Evolutionary conservation across 2,113 vertebrate genomes (phyloP), one percentile per base, ranked within the genome.

Genomic region (Melanerpes aurifrons): DNA sequence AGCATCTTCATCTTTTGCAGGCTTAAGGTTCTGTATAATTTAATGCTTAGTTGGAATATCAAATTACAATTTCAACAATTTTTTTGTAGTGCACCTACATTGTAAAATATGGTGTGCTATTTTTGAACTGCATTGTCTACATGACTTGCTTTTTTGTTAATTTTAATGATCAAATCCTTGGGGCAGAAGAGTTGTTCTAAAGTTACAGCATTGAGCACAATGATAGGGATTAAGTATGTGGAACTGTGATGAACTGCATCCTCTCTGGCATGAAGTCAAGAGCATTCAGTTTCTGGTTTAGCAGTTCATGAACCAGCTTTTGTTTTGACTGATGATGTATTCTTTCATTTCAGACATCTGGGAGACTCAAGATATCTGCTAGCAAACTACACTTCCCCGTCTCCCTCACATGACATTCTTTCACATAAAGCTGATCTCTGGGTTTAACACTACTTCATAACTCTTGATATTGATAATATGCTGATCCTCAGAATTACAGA

Each of bases 191-290:
- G 58, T 62, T 81, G 76, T 92, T 95, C 93, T 96, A 87, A 83
- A 90, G 87, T 95, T 96, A 75, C 76, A 82, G 93, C 18, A 81
- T 20, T 77, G 92, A 88, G 82, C 50, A 2, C 86, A 83, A 28
- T 72, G 91, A 93, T 93, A 94, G 91, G 94, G 95, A 96, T 96
- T 90, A 88, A 96, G 86, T 95, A 95, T 78, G 94, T 96, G 95
- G 82, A 86, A 22, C 73, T 66, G 70, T 94, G 94, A 96, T 91
- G 93, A 94, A 95, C 94, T 95, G 73, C 96, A 95, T 93, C 94
- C 95, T 96, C 85, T 93, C 62, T 94, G 95, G 95, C 94, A 78
- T 1, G 11, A 53, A 91, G 87, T 91, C 95, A 96, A 93, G 82
- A 93, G 69, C 45, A 6, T 81, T 86, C 82, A 84, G 87, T 96